Base-by-base conservation (phyloP, 2,888 invertebrate genomes). In the Drosophila borealis region DNA sequence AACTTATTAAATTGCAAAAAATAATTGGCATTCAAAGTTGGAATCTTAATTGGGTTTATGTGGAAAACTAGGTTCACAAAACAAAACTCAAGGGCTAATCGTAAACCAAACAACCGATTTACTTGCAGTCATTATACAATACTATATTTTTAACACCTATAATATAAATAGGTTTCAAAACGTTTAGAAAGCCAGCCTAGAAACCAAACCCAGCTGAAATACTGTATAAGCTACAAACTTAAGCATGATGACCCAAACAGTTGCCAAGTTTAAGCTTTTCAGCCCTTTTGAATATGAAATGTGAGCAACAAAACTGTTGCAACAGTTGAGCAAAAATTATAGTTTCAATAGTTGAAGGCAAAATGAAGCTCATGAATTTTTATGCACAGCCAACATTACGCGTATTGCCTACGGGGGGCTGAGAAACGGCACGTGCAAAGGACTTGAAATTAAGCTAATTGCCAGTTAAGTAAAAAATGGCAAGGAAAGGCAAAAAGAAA, bases 391-490 rank as follows among this genome's bases (percentile, higher is more conserved):
- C 19, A 51, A 21, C 17, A 44, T n/a, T 34, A n/a, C 17, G 19
- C 54, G n/a, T 17, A 44, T 62, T 54, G 36, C 42, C 46, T 6
- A 11, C 29, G 25, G n/a, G 14, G 25, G 44, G 19, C 37, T 57
- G 36, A n/a, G 37, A 13, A 25, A 53, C 37, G 63, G 55, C 50
- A 57, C 60, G 60, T 63, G 57, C 60, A 39, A 56, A 55, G 54
- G 21, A 36, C 64, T 76, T 17, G 36, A 67, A 66, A 80, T 81
- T 62, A 66, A 70, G 81, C 75, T 83, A 83, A 83, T 81, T 81
- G 80, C 68, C 54, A 48, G 62, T 42, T 59, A 53, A 59, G 69
- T 6, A 14, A n/a, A 51, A 61, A 42, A 34, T 17, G 36, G 57
- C 41, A 13, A 25, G 17, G 33, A 37, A 41, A 39, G 54, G 55